Evolutionary conservation across 2,888 invertebrate species (phyloP).

Genomic region (Drosophila mercatorum): DNA sequence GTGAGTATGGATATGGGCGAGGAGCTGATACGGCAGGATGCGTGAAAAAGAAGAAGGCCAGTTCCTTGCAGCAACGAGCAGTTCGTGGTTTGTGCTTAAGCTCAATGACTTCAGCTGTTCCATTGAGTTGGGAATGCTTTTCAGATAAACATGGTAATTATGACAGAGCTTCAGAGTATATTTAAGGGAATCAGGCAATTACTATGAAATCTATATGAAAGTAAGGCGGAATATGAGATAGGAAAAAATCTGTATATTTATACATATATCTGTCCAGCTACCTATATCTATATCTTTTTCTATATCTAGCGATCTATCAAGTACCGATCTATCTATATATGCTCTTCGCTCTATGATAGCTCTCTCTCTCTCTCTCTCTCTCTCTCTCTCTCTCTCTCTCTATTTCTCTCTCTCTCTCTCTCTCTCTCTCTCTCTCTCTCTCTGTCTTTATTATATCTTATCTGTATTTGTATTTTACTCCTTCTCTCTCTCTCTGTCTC

Average conservation of each 20-base stretch:
- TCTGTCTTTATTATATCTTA: background rate
- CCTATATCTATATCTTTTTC: too few relatives aligned
- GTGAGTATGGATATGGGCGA: background rate
- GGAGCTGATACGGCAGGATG: background rate
- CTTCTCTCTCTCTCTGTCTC: background rate
- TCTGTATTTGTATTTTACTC: too few relatives aligned
- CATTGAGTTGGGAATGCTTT: slow-evolving; percentile 5
- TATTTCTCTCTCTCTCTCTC: background rate
- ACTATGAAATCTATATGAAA: background rate
- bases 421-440: background rate
- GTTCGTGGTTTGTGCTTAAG: slow-evolving; percentile 1
- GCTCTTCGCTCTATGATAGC: too few relatives aligned
- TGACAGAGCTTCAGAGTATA: background rate
- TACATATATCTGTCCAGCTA: too few relatives aligned
- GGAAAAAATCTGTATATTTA: too few relatives aligned
- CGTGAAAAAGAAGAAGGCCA: background rate
- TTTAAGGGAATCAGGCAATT: background rate
- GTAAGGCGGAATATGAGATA: too few relatives aligned
- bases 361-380: too few relatives aligned
- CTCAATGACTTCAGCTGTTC: background rate
- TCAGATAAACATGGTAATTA: background rate
- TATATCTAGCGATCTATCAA: too few relatives aligned
- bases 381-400: background rate
- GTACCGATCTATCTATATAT: too few relatives aligned
- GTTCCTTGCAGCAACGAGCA: background rate